Conservation (phyloP, 2,113 vertebrate genomes). For the Odontophorus gujanensis region DNA sequence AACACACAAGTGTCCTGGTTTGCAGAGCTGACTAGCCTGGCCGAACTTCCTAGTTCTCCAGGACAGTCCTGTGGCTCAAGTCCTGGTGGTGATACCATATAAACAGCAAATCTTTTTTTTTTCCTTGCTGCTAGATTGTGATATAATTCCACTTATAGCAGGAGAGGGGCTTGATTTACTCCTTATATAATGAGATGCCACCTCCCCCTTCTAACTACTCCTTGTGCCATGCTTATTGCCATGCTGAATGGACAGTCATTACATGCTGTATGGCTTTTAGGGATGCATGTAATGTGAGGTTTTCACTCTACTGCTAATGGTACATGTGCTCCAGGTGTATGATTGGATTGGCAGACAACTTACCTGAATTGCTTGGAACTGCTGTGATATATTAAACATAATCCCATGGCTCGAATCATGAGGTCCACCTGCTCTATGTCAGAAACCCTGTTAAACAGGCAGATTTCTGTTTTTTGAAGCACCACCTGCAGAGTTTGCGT, state of each 20-base stretch:
- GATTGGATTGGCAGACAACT: background rate
- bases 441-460: background rate
- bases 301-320: background rate
- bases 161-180: background rate
- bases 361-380: background rate
- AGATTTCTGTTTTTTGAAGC: background rate
- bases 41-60: background rate
- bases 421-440: background rate
- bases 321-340: background rate
- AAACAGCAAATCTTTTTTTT: background rate
- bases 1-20: background rate
- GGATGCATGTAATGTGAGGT: background rate
- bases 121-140: fast-evolving
- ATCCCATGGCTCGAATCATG: background rate
- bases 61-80: background rate
- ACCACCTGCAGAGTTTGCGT: fast-evolving
- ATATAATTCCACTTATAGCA: background rate
- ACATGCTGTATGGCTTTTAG: background rate
- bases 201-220: background rate
- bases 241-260: background rate
- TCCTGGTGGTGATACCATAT: background rate
- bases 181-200: background rate
- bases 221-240: background rate
- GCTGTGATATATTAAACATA: background rate
- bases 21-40: background rate